Evolutionary conservation across 2,113 vertebrate genomes (phyloP).

Genomic region (Progne subis): DNA sequence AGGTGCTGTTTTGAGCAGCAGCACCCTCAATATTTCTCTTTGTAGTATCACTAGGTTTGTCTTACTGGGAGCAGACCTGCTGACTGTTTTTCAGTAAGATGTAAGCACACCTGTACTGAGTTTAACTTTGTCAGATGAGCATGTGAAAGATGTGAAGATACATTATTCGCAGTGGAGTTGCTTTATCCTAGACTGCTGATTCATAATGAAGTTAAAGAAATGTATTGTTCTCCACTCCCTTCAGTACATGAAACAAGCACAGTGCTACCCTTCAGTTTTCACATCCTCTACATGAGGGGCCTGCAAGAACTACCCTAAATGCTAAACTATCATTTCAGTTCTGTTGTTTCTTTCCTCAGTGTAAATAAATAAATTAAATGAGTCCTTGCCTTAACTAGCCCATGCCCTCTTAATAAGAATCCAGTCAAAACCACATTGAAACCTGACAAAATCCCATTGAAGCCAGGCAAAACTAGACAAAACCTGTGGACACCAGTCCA

Average conservation of each 20-base stretch:
- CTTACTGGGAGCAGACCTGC: background rate
- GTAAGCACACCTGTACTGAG: background rate
- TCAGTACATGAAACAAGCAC: background rate
- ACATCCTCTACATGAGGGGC: background rate
- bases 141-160: background rate
- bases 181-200: background rate
- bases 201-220: background rate
- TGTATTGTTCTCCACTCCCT: background rate
- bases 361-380: background rate
- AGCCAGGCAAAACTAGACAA: background rate
- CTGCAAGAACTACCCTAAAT: background rate
- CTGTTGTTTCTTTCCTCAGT: background rate
- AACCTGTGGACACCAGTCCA: background rate
- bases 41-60: background rate
- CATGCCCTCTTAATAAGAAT: background rate
- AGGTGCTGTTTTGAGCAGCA: background rate
- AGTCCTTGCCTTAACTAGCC: background rate
- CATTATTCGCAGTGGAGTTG: background rate
- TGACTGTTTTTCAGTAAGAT: background rate
- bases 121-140: background rate
- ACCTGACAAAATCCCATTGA: background rate
- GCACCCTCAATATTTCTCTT: background rate
- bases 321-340: background rate
- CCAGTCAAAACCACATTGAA: background rate
- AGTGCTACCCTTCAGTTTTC: background rate